Evolutionary conservation across 1,140 invertebrate genomes (phyloP).

Genomic region (Papilio xuthus): DNA sequence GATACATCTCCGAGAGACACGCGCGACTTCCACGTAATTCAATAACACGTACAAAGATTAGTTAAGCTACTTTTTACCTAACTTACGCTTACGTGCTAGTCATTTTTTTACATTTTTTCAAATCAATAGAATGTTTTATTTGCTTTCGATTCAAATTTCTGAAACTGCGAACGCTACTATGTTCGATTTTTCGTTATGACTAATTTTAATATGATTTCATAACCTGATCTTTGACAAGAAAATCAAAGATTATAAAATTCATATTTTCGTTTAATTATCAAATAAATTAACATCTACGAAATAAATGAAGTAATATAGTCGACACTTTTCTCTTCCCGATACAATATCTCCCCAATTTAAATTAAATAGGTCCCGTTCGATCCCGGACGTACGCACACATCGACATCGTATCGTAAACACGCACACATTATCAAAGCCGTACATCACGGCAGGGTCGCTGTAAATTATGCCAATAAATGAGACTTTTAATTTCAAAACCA

Average conservation of each 20-base stretch:
- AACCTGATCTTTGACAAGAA: too few species aligned
- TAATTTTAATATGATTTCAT: too few species aligned
- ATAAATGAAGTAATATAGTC: not conserved
- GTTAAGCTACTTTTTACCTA: not conserved
- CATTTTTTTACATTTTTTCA: not conserved
- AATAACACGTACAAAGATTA: constrained; percentile 16
- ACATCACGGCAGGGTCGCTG: constrained; percentile 39
- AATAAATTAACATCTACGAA: not conserved
- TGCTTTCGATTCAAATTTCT: not conserved
- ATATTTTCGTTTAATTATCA: too few species aligned
- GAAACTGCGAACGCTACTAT: too few species aligned
- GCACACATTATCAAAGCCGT: constrained; percentile 40
- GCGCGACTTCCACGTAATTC: not conserved
- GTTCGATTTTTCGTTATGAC: too few species aligned
- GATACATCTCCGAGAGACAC: constrained; percentile 15
- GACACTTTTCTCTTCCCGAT: not conserved
- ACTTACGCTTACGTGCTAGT: not conserved
- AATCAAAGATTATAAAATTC: too few species aligned
- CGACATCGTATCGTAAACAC: too few species aligned
- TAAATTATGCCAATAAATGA: constrained; percentile 48
- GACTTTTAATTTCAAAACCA: constrained; percentile 52
- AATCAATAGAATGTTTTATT: not conserved
- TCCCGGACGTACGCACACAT: not conserved
- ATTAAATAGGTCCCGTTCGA: not conserved
- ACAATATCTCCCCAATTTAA: constrained; percentile 8